Evolutionary conservation across 2,888 invertebrate species (phyloP).

Genomic region (Apamea monoglypha): DNA sequence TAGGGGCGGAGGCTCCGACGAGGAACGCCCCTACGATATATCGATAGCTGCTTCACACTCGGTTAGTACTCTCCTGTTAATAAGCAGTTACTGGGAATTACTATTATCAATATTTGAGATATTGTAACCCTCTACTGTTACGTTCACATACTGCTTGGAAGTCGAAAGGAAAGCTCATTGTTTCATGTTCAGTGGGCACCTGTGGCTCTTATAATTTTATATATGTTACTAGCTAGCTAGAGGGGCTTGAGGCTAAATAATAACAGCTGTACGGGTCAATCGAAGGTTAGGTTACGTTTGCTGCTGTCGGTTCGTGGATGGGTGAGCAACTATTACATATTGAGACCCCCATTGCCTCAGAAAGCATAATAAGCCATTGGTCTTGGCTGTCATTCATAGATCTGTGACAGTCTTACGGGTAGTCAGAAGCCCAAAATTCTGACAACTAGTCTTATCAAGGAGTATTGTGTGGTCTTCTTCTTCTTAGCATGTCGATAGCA

Average conservation of each 20-base stretch:
- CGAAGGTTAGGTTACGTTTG: not conserved
- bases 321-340: not conserved
- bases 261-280: not conserved
- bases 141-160: not conserved
- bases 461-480: too few species aligned
- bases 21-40: slow-evolving; percentile 80
- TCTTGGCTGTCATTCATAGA: not conserved
- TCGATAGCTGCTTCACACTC: slow-evolving; percentile 84
- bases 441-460: not conserved
- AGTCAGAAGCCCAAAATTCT: not conserved
- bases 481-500: too few species aligned
- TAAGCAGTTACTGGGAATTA: not conserved
- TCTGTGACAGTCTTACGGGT: not conserved
- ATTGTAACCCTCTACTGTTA: not conserved
- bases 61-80: slow-evolving; percentile 68
- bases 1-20: slow-evolving; percentile 69
- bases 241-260: not conserved
- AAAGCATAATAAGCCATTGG: not conserved
- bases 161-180: too few species aligned
- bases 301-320: not conserved
- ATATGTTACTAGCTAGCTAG: not conserved
- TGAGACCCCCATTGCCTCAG: not conserved
- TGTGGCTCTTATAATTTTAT: not conserved
- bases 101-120: not conserved
- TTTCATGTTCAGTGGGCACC: not conserved